Percentiles rank a stretch among this genome's conserved stretches.
phyloP scores from a whole-genome alignment of 2,113 vertebrate genomes.

The Cyprinodon brontotheroides region DNA sequence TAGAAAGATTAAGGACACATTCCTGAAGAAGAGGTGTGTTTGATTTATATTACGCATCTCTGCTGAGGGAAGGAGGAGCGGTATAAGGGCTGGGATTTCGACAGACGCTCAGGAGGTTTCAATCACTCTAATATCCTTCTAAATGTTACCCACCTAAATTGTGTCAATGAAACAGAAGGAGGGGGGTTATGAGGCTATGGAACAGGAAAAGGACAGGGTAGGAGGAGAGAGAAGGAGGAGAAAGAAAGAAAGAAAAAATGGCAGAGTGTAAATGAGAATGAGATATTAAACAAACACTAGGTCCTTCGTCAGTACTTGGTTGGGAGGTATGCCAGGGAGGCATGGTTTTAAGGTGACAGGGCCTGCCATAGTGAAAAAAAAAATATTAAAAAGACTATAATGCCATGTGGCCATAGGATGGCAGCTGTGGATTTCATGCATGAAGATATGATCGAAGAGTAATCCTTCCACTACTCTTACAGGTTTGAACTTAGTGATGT shows the following conservation, averaged over 20 bases:
- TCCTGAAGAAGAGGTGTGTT: constrained; percentile 60
- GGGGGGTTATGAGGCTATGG: constrained; percentile 1
- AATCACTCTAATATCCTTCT: constrained; percentile 35
- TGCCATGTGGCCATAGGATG: constrained; percentile 63
- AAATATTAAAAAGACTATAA: constrained; percentile 42
- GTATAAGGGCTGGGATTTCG: constrained; percentile 18
- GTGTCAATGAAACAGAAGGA: constrained; percentile 32
- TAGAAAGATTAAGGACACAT: constrained; percentile 70
- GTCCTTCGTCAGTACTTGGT: constrained; percentile 62
- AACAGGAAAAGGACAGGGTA: constrained; percentile 14
- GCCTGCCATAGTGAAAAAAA: constrained; percentile 61
- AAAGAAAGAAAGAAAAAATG: constrained; percentile 11
- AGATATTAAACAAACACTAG: constrained; percentile 61
- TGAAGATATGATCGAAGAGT: constrained; percentile 53
- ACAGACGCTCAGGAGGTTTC: constrained; percentile 30
- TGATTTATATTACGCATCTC: constrained; percentile 60
- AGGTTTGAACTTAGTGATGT: constrained; percentile 53
- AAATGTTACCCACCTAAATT: constrained; percentile 33
- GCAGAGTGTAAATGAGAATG: constrained; percentile 42
- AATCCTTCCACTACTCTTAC: constrained; percentile 54
- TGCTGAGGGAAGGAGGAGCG: constrained; percentile 32
- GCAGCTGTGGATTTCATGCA: constrained; percentile 61
- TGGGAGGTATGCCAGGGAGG: constrained; percentile 62
- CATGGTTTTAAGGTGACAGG: constrained; percentile 74
- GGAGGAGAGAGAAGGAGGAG: neutral